phyloP scores from a whole-genome alignment of 1,140 invertebrate genomes.

The Papilio aristodemus region DNA sequence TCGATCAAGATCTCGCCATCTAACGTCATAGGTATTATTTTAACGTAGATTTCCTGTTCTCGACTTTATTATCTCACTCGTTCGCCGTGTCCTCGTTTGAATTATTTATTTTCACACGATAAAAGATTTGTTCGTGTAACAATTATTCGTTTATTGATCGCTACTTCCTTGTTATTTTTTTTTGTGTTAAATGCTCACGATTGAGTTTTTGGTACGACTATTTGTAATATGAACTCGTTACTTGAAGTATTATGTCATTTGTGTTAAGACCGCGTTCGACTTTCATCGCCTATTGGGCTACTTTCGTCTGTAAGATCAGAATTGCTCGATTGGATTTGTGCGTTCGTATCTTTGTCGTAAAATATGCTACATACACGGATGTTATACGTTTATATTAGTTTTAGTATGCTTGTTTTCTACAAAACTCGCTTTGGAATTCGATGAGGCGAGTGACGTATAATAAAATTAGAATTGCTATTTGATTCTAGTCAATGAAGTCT shows the following conservation, averaged over 20 bases:
- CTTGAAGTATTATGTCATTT: slow-evolving; percentile 27
- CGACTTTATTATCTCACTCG: slow-evolving; percentile 26
- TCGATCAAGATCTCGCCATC: slow-evolving; percentile 11
- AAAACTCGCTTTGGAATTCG: slow-evolving; percentile 23
- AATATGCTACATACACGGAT: slow-evolving; percentile 17
- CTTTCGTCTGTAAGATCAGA: slow-evolving; percentile 14
- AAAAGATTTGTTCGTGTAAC: slow-evolving; percentile 26
- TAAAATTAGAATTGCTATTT: slow-evolving; percentile 27
- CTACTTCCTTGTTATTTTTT: slow-evolving; percentile 28
- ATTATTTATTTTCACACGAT: slow-evolving; percentile 32
- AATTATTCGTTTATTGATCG: slow-evolving; percentile 29
- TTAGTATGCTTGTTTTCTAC: slow-evolving; percentile 1
- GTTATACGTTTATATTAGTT: not conserved
- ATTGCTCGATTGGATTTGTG: slow-evolving; percentile 13
- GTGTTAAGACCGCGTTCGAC: slow-evolving; percentile 28
- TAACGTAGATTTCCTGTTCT: slow-evolving; percentile 25
- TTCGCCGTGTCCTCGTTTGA: slow-evolving; percentile 24
- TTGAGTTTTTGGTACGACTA: slow-evolving; percentile 10
- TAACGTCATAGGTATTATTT: slow-evolving; percentile 20
- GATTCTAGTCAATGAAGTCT: slow-evolving; percentile 17
- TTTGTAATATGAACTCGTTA: slow-evolving; percentile 26
- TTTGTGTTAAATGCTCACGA: slow-evolving; percentile 17
- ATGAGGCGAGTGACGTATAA: slow-evolving; percentile 23
- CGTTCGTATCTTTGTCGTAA: not conserved
- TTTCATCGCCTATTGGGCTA: slow-evolving; percentile 24